Evolutionary conservation across 2,113 vertebrate species (phyloP), one percentile per base, ranked within the genome.

Genomic region (Atractosteus spatula): DNA sequence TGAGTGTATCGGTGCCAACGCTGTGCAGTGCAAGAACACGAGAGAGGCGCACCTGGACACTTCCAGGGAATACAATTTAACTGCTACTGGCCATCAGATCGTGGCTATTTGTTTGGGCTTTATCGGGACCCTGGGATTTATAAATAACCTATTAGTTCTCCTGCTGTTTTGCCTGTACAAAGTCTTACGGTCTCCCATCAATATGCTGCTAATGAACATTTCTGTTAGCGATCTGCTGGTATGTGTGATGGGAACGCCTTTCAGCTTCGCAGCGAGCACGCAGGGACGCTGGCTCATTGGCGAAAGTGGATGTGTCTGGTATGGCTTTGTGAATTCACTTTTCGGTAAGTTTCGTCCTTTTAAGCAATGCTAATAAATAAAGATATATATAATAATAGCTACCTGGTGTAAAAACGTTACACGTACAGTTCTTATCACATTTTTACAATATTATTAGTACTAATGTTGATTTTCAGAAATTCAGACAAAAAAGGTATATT

Each of bases 151-250:
- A 29, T 81, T 92, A 71, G 92, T 92, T 55, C 89, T 94, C n/a
- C 80, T 92, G 70, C 89, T 94, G 51, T 93, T 93, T 86, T 89
- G 85, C 77, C 86, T 89, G 65, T 91, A 86, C 87, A 90, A 87
- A 80, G 81, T 85, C 55, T 83, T 94, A 83, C 91, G 92, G 4
- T 94, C 93, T 0, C 93, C 92, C 69, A 92, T 94, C 79, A 94
- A 93, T 90, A 82, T 94, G 77, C 90, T 94, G 66, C 90, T 93
- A 76, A 78, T 93, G 12, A 94, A 93, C 87, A 94, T 94, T 71
- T 89, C 89, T 43, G 11, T 93, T 75, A 94, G 94, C 82, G 93
- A 94, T 82, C 81, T 94, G 84, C 92, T 92, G 76, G 93, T 94
- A 74, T 94, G 93, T 79, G 80, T 92, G 16, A 70, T 92, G 69